Evolutionary conservation across 2,797 vertebrate genomes (phyloP).

Genomic region (Spea hammondii): DNA sequence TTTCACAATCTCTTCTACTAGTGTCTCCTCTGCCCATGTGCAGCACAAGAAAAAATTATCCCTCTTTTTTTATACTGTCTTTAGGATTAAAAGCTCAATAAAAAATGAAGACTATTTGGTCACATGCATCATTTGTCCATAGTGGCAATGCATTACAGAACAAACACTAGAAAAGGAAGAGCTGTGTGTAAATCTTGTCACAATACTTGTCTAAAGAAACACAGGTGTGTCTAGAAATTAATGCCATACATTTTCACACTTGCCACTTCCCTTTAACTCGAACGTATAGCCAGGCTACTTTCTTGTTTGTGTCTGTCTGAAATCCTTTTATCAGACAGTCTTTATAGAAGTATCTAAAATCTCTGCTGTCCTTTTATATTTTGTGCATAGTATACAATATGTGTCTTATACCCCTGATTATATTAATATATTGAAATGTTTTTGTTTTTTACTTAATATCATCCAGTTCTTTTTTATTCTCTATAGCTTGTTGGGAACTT

Average conservation of each 20-base stretch:
- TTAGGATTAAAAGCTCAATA: not conserved
- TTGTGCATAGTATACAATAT: too few relatives aligned
- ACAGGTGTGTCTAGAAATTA: not conserved
- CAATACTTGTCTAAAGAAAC: not conserved
- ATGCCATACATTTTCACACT: not conserved
- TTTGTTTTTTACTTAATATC: too few relatives aligned
- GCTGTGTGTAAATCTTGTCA: not conserved
- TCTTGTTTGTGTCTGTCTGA: not conserved
- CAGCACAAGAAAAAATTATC: not conserved
- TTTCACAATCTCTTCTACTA: not conserved
- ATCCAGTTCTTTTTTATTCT: too few relatives aligned
- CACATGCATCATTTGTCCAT: not conserved
- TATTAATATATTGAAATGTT: too few relatives aligned
- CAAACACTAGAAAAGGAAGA: not conserved
- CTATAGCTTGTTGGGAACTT: too few relatives aligned
- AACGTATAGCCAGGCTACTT: not conserved
- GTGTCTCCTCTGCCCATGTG: not conserved
- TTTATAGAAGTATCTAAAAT: too few relatives aligned
- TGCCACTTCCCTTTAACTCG: not conserved
- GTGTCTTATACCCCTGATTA: too few relatives aligned
- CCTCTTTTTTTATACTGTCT: not conserved
- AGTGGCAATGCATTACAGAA: not conserved
- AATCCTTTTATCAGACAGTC: not conserved
- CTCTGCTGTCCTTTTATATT: too few relatives aligned
- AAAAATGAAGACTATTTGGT: slow-evolving; percentile 7